Conservation (phyloP, 2,113 vertebrate genomes). For the Cyprinodon variegatus region DNA sequence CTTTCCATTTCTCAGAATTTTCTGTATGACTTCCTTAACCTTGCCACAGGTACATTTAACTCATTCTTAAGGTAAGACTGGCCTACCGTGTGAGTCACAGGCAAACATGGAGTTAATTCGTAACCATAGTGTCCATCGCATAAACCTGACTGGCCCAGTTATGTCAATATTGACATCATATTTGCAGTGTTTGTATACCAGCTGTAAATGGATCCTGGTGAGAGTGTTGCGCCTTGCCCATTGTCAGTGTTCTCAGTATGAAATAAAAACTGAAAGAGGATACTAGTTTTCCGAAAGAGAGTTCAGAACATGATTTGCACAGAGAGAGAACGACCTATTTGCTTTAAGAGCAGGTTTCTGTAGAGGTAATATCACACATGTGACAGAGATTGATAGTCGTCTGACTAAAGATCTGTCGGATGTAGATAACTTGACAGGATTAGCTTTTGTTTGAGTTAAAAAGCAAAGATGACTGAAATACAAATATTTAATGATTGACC, state of each 20-base stretch:
- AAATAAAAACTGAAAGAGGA: constrained; percentile 25
- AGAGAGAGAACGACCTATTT: constrained; percentile 18
- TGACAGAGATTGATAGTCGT: background rate
- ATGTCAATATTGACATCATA: constrained; percentile 47
- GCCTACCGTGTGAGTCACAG: background rate
- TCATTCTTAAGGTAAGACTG: background rate
- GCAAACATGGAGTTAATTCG: constrained; percentile 35
- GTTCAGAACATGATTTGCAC: constrained; percentile 12
- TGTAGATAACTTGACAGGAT: background rate
- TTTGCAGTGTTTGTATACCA: constrained; percentile 19
- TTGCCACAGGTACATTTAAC: background rate
- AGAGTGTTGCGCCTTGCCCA: constrained; percentile 6
- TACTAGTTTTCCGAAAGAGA: constrained; percentile 27
- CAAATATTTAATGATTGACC: no score
- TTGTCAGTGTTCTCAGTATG: constrained; percentile 21
- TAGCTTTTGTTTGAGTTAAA: background rate
- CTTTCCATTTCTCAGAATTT: background rate
- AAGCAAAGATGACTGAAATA: background rate
- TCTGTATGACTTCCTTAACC: background rate
- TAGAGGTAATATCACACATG: background rate
- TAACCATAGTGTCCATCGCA: constrained; percentile 20
- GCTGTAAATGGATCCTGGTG: constrained; percentile 66
- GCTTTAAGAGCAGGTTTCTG: background rate
- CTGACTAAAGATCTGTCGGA: background rate
- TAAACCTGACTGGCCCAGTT: background rate